Base-by-base conservation (phyloP, 1,140 invertebrate genomes). In the Sarcophaga bullata region DNA sequence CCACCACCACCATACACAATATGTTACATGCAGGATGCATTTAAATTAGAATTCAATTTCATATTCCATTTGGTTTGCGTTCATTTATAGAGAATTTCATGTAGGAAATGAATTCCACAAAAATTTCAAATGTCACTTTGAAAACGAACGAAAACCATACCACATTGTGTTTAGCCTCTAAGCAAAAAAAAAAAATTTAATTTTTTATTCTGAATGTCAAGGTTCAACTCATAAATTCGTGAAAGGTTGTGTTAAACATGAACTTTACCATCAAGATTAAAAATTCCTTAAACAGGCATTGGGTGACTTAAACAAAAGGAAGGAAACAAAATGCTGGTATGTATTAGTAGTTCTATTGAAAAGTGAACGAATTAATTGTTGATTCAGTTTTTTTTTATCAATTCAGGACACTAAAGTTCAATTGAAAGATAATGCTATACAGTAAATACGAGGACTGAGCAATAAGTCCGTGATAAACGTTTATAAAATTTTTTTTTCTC, bases 1-100 rank as follows among this genome's bases (percentile, higher is more conserved):
- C n/a, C 75, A 25, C 75, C 17, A 52, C 17, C 50, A 19, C 13
- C 6, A 76, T 11, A 68, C 15, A 50, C 48, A 78, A 50, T 49
- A 50, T 11, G 11, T 52, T 48, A 50, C 48, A 78, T 78, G 48
- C 75, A 78, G 75, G 75, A 78, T 19, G 48, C 49, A 78, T 78
- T 19, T 48, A 78, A 52, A 58, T n/a, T 13, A 58, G 7, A 58
- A 19, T 52, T 52, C 11, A 8, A 48, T 52, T 78, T 78, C 49
- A 50, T 48, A 58, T n/a, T 58, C n/a, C 75, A 78, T 78, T 78
- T 50, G 37, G 75, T 78, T 37, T 50, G 75, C 75, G 50, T 78
- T 78, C 75, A 78, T 78, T 78, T 78, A n/a, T 78, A 50, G 75
- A 48, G n/a, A 78, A 50, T 78, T 78, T 78, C 8, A 78, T 78